phyloP scores from a whole-genome alignment of 2,113 vertebrate genomes.

The Pionites leucogaster region DNA sequence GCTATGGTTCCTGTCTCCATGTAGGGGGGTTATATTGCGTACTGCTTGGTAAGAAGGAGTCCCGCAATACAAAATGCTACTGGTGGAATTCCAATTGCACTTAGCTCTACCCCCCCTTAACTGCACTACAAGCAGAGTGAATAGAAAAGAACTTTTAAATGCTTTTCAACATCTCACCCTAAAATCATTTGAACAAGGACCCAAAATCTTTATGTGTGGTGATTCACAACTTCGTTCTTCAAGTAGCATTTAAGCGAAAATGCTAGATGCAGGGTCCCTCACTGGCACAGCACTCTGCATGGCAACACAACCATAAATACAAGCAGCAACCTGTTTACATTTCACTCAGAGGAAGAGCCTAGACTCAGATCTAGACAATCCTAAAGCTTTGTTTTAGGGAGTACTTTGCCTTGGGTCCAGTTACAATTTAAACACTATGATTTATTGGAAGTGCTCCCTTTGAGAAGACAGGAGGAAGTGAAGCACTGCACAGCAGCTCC shows the following conservation, averaged over 20 bases:
- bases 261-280: not conserved
- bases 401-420: not conserved
- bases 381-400: not conserved
- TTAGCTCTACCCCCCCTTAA: not conserved
- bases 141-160: not conserved
- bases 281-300: fast-evolving
- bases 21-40: not conserved
- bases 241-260: not conserved
- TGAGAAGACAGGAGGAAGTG: not conserved
- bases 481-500: fast-evolving
- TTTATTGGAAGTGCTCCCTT: not conserved
- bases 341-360: not conserved
- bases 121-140: not conserved
- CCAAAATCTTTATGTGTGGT: fast-evolving
- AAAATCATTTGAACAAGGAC: not conserved
- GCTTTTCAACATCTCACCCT: not conserved
- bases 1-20: not conserved
- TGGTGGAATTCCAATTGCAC: not conserved
- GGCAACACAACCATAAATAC: not conserved
- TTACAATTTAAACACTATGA: not conserved
- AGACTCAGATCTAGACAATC: not conserved
- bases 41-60: not conserved
- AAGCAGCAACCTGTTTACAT: not conserved
- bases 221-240: not conserved
- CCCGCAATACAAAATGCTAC: not conserved